phyloP scores from a whole-genome alignment of 2,797 vertebrate species.

The Acanthurus tractus region DNA sequence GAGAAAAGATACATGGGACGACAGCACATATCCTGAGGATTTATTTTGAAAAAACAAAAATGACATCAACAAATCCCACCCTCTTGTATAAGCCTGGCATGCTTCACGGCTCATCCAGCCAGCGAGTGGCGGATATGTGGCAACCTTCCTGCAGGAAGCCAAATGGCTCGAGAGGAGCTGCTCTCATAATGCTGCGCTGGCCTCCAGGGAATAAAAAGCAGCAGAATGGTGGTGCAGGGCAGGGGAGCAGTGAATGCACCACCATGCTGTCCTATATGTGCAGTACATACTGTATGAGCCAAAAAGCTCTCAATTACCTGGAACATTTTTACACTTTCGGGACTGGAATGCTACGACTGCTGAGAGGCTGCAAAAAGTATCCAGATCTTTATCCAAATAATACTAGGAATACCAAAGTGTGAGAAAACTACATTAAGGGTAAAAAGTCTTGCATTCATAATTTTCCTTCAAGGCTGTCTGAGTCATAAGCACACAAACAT shows the following conservation, averaged over 20 bases:
- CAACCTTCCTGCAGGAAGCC: conserved; percentile 74
- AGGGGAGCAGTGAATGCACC: conserved; percentile 30
- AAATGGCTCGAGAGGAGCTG: conserved; percentile 71
- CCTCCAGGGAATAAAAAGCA: conserved; percentile 57
- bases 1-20: conserved; percentile 63
- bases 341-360: background rate
- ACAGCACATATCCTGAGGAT: conserved; percentile 70
- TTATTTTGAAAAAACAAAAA: conserved; percentile 69
- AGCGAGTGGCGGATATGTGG: conserved; percentile 66
- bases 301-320: background rate
- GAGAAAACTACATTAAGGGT: background rate
- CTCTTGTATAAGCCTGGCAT: conserved; percentile 70
- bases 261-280: conserved; percentile 34
- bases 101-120: conserved; percentile 53
- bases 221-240: conserved; percentile 24
- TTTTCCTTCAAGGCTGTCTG: background rate
- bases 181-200: conserved; percentile 67
- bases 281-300: conserved; percentile 40
- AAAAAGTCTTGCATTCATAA: too few relatives aligned
- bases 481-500: background rate
- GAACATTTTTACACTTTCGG: conserved; percentile 9
- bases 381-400: background rate
- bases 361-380: background rate
- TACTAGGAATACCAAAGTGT: background rate
- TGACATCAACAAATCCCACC: conserved; percentile 76